A percentile compares a stretch with the other conserved stretches of the same genome.
phyloP scores from a whole-genome alignment of 2,797 vertebrate genomes.

The Orientallactaga sibirica region DNA sequence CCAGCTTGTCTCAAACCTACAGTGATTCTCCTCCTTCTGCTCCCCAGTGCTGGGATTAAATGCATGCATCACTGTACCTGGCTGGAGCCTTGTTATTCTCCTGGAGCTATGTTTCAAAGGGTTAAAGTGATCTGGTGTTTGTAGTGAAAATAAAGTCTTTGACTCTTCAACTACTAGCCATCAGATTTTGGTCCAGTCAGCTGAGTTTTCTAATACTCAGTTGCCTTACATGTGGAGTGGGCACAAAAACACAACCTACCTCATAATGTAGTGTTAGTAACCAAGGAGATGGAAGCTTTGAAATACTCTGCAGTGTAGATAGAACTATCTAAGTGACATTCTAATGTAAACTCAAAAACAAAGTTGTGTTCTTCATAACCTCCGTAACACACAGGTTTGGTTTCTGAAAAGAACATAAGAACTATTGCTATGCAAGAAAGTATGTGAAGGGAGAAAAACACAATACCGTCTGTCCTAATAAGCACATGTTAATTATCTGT shows the following conservation, averaged over 20 bases:
- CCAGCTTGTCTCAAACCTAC: too few species aligned
- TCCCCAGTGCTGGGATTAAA: too few species aligned
- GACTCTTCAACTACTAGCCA: neutral
- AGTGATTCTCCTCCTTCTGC: too few species aligned
- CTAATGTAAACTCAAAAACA: slow-evolving; percentile 19
- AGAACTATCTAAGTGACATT: neutral
- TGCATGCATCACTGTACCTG: too few species aligned
- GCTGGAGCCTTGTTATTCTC: neutral
- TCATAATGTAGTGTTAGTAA: neutral
- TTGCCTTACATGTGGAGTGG: neutral
- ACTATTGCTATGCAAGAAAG: neutral
- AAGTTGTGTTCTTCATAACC: neutral
- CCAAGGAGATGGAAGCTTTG: slow-evolving; percentile 12
- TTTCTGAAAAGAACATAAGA: slow-evolving; percentile 19
- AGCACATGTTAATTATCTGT: neutral
- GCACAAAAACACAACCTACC: neutral
- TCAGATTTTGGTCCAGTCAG: neutral
- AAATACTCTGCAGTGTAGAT: neutral
- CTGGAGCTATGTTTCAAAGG: slow-evolving; percentile 37
- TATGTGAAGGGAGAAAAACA: neutral
- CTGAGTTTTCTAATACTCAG: slow-evolving; percentile 2
- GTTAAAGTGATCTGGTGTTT: slow-evolving; percentile 3
- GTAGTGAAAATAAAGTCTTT: neutral
- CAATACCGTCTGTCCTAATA: neutral
- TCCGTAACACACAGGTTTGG: neutral